These are phyloP conservation scores for Salminus brasiliensis DNA, from an alignment of 2,113 vertebrate species.

Conservation along the genomic window DNA sequence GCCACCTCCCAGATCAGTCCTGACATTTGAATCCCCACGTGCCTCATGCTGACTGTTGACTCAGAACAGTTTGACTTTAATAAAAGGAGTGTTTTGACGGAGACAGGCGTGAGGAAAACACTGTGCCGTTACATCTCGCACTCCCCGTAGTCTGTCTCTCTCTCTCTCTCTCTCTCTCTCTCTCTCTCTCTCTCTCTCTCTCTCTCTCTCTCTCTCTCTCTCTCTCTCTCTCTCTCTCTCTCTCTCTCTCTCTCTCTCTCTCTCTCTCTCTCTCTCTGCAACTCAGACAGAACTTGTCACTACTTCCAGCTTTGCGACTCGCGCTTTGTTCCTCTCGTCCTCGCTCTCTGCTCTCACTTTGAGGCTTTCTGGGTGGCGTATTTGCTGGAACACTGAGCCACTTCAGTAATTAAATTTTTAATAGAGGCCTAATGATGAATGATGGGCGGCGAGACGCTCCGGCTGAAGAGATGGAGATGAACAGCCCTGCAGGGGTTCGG, in stretches of 20 bases:
- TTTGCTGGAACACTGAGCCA: not conserved
- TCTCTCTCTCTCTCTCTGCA: not conserved
- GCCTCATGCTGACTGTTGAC: slow-evolving; percentile 1
- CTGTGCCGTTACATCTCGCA: not conserved
- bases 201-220: not conserved
- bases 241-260: not conserved
- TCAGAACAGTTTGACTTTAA: slow-evolving; percentile 19
- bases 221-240: not conserved
- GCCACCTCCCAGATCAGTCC: not conserved
- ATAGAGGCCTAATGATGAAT: slow-evolving; percentile 7
- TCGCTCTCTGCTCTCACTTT: not conserved
- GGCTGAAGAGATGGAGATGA: not conserved
- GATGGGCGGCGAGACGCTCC: not conserved
- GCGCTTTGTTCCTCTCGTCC: not conserved
- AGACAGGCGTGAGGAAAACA: not conserved
- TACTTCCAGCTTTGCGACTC: not conserved
- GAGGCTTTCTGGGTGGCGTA: not conserved
- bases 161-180: too few species aligned
- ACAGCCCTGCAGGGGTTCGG: not conserved
- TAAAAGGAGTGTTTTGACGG: slow-evolving; percentile 19
- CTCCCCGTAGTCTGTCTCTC: not conserved
- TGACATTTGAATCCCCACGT: not conserved
- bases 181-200: not conserved
- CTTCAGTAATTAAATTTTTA: slow-evolving; percentile 22
- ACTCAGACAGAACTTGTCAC: not conserved